Conservation (phyloP, 2,888 invertebrate genomes). For the Zele albiditarsus region DNA sequence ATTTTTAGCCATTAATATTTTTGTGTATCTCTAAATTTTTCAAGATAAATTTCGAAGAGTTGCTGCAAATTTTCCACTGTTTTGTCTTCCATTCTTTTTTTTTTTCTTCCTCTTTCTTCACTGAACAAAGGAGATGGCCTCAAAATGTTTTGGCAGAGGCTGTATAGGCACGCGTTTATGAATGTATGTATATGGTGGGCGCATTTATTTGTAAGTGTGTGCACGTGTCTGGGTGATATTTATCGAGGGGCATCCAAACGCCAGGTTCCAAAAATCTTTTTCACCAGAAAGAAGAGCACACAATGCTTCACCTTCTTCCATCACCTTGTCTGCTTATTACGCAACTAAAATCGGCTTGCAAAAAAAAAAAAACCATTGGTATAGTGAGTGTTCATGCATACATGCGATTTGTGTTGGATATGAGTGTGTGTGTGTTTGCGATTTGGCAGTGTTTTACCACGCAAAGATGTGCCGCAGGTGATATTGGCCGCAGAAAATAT, state of each 20-base stretch:
- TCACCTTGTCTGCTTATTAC: slow-evolving; percentile 1
- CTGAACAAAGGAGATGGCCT: slow-evolving; percentile 2
- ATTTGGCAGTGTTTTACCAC: slow-evolving; percentile 29
- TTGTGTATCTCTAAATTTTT: background rate
- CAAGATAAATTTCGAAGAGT: background rate
- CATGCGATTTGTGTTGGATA: background rate
- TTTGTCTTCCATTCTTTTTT: background rate
- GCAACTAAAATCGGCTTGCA: slow-evolving; percentile 2
- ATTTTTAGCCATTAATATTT: too few relatives aligned
- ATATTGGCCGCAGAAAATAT: slow-evolving; percentile 36
- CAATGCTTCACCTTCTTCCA: background rate
- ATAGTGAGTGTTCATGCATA: background rate
- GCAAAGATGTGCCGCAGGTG: slow-evolving; percentile 44
- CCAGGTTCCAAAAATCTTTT: background rate
- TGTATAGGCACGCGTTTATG: background rate
- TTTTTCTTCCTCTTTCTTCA: background rate
- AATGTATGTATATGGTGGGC: background rate
- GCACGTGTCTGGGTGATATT: background rate
- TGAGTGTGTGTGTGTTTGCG: slow-evolving; percentile 16
- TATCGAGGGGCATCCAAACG: background rate
- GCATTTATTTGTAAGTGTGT: background rate
- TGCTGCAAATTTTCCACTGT: background rate
- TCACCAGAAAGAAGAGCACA: background rate
- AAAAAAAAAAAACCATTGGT: slow-evolving; percentile 15
- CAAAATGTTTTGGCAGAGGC: background rate